Evolutionary conservation across 2,888 invertebrate species (phyloP).

Genomic region (Dione vanillae): DNA sequence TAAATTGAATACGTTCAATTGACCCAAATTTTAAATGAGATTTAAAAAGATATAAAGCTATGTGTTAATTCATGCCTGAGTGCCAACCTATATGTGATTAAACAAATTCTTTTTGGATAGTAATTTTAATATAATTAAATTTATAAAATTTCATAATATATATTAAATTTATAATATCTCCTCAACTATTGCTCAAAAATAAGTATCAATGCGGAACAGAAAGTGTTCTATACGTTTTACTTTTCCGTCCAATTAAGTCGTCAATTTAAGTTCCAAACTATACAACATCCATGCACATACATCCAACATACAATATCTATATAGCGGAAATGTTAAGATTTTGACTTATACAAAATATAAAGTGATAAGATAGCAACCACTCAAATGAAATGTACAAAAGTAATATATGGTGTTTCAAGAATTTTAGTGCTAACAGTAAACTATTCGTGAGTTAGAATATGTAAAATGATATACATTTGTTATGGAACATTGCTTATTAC

Average conservation of each 20-base stretch:
- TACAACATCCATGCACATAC: too few relatives aligned
- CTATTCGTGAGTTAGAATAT: too few relatives aligned
- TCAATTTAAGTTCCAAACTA: slow-evolving; percentile 57
- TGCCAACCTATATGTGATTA: not conserved
- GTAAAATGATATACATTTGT: too few relatives aligned
- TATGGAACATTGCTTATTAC: too few relatives aligned
- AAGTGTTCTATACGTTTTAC: too few relatives aligned
- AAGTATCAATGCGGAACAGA: too few relatives aligned
- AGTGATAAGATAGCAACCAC: slow-evolving; percentile 60
- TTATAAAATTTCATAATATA: too few relatives aligned
- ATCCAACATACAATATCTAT: too few relatives aligned
- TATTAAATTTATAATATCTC: not conserved
- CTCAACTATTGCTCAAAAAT: not conserved
- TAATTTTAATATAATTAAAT: not conserved
- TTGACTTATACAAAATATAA: slow-evolving; percentile 57
- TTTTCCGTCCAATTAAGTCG: slow-evolving; percentile 56
- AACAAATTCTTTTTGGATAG: not conserved
- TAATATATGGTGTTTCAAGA: slow-evolving; percentile 49
- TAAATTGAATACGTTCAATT: not conserved
- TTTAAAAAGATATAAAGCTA: not conserved
- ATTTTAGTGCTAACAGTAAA: slow-evolving; percentile 54
- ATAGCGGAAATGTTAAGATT: slow-evolving; percentile 63
- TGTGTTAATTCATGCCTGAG: not conserved
- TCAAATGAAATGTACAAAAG: slow-evolving; percentile 10
- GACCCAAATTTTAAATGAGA: not conserved